Evolutionary conservation across 2,113 vertebrate species (phyloP).

Genomic region (Rafetus swinhoei): DNA sequence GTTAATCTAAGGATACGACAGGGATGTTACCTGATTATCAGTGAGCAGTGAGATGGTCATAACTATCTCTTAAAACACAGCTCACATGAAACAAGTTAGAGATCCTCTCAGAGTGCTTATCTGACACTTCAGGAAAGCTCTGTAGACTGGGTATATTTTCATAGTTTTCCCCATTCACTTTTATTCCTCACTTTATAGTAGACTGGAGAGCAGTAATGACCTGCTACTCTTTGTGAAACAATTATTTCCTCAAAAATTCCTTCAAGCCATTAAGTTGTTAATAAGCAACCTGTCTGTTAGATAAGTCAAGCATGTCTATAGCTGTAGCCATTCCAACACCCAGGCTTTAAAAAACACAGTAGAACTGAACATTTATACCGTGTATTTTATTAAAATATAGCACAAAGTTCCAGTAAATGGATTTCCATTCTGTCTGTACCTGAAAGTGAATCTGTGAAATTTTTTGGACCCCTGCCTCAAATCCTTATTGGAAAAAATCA

Average conservation of each 20-base stretch:
- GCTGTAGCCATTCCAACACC: not conserved
- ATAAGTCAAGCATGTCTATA: conserved; percentile 44
- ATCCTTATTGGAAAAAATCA: not conserved
- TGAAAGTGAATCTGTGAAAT: not conserved
- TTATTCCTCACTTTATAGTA: conserved; percentile 21
- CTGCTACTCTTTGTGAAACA: not conserved
- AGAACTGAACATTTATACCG: not conserved
- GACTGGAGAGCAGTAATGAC: conserved; percentile 14
- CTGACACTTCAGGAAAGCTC: conserved; percentile 20
- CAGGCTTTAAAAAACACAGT: not conserved
- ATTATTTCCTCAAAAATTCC: conserved; percentile 35
- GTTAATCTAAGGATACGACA: not conserved
- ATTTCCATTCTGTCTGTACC: conserved; percentile 1
- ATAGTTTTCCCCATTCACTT: not conserved
- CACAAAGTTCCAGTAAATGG: not conserved
- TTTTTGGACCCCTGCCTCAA: not conserved
- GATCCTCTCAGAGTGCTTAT: not conserved
- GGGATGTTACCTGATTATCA: not conserved
- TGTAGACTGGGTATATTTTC: not conserved
- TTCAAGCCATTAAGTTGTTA: not conserved
- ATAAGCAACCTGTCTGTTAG: conserved; percentile 49
- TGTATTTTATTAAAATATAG: not conserved
- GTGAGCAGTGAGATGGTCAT: not conserved
- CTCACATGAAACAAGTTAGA: not conserved
- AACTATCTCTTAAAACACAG: not conserved